Evolutionary conservation across 2,113 vertebrate species (phyloP), one percentile per base, ranked within the genome.

Genomic region (Prolemur simus): DNA sequence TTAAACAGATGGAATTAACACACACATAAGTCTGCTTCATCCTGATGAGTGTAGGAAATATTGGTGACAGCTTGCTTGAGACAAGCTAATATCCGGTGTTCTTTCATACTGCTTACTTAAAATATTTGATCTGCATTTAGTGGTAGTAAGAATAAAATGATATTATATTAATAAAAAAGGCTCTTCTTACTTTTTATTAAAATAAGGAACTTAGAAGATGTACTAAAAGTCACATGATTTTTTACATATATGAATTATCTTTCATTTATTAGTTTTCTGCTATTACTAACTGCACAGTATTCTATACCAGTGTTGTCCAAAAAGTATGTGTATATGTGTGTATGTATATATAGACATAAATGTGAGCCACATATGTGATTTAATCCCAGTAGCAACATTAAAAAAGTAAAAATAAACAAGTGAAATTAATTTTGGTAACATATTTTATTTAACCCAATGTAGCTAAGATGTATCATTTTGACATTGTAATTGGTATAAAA

Each of bases 121-220:
- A 84, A 58, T 87, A 92, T 58, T 93, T 94, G 25, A 86, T 82
- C 8, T 81, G 69, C 87, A 42, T 80, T 85, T 54, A 60, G 18
- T 60, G 14, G n/a, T 27, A 5, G 29, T 29, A 89, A 81, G 45
- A 85, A 60, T 18, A 89, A 64, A 56, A 37, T 71, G 15, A 56
- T 71, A 39, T 77, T 85, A 29, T 45, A 34, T 18, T 77, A 37
- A 78, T 63, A 17, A 78, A 42, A 69, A 89, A 73, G 73, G 13
- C 5, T 39, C 4, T 21, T 32, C 25, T 47, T 83, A 63, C 9
- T 87, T 87, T 94, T 85, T 54, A 23, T 81, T 83, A 82, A 91
- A 94, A 52, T n/a, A 49, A 91, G 15, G 12, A 63, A 90, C 25
- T 83, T 54, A 60, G 5, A 27, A 74, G 34, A 76, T 21, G 8